Conservation (phyloP, 1,140 invertebrate genomes). For the Cryptotermes secundus region DNA sequence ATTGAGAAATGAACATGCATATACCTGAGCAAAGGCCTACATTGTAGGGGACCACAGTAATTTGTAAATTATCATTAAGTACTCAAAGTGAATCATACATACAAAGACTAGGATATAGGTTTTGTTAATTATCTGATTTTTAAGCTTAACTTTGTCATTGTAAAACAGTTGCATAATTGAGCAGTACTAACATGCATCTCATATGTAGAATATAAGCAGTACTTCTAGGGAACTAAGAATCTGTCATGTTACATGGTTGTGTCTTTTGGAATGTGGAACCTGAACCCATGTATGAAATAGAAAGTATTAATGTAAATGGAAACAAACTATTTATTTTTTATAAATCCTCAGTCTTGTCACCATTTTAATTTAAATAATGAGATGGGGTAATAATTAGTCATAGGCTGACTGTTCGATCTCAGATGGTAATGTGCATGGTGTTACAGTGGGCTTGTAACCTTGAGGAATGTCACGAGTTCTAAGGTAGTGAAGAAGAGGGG, state of each 20-base stretch:
- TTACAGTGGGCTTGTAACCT: neutral
- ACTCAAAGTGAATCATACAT: neutral
- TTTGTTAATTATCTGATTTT: neutral
- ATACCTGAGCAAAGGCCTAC: neutral
- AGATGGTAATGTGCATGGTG: neutral
- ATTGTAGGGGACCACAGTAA: no score
- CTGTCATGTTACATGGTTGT: neutral
- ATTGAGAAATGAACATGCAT: neutral
- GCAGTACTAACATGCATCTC: neutral
- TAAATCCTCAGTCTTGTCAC: conserved; percentile 1
- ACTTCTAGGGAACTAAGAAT: neutral
- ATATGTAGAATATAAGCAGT: neutral
- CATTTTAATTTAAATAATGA: neutral
- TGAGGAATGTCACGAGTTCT: no score
- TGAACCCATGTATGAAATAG: neutral
- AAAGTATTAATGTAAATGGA: neutral
- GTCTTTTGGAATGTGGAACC: neutral
- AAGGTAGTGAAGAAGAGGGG: no score
- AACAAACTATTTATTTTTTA: neutral
- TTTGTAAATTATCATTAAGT: neutral
- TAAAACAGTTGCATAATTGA: neutral
- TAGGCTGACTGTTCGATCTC: neutral
- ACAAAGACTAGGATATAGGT: neutral
- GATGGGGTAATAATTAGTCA: neutral
- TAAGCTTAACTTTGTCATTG: neutral